Base-by-base conservation (phyloP, 2,888 invertebrate genomes). In the Apantesis nais region DNA sequence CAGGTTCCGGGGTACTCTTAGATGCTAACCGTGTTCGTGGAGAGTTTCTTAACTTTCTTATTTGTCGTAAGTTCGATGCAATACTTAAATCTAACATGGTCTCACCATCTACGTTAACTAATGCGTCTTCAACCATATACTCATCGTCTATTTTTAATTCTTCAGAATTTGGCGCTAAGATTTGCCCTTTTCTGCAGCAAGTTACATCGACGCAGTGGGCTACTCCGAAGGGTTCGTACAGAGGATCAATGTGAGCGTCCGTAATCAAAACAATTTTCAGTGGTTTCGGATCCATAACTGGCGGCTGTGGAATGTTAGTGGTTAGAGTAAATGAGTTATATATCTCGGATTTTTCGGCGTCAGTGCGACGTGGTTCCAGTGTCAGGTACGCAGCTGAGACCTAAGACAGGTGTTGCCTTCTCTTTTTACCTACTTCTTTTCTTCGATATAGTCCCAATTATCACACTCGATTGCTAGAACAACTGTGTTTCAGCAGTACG, bases 221-320 rank as follows among this genome's bases (percentile, higher is more conserved):
- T 65, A 96, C 96, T 0, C 97, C 96, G 44, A 96, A 96, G 0
- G 96, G 95, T 77, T 95, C 93, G 85, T 98, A 98, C 2, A 95
- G 85, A 0, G 97, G 96, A 89, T 98, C 98, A 68, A 97, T 96
- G 86, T 98, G 98, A 41, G 97, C 96, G 85, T 99, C 98, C 0
- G 97, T 96, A 67, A 98, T 84, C 60, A 98, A 96, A 2, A 97
- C 94, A 25, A 97, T 88, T 78, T 92, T 95, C 0, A 96, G 82
- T 9, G 92, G 93, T 7, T 75, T 78, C 0, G 78, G 76, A 58
- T 86, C 83, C 9, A n/a, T 67, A 3, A 74, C 61, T 3, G 83
- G 80, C 0, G 67, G 70, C 93, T 92, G 79, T 48, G 52, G 16
- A 71, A 22, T 58, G 29, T 16, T 16, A 58, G 29, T 29, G 16